Evolutionary conservation across 2,113 vertebrate genomes (phyloP), one percentile per base, ranked within the genome.

Genomic region (Clarias gariepinus): DNA sequence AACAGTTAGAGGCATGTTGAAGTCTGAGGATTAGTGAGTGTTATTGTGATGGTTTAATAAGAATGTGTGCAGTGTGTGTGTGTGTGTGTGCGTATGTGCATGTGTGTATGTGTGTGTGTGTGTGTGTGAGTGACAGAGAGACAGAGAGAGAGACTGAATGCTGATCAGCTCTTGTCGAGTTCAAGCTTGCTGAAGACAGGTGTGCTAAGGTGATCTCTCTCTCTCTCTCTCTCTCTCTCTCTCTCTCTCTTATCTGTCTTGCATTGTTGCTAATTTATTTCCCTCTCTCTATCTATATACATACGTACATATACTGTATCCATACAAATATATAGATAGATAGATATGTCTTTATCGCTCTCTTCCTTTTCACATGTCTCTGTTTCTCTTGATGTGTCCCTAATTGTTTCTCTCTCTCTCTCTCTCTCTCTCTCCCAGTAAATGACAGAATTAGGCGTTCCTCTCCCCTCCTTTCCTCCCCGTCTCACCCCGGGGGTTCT

Each of bases 371-470:
- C n/a, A n/a, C n/a, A 28, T 64, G 10, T 12, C 63, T 6, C 28
- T 7, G n/a, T 25, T 11, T n/a, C 61, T 64, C 3, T n/a, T 3
- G 11, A 64, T 64, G n/a, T 64, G 58, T 21, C 58, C 58, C 18
- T 64, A 64, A n/a, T n/a, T 30, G 1, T 30, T 2, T 68, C 25
- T 64, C 11, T 64, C 25, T 64, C 61, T 63, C 81, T 66, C 78
- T 74, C 76, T 64, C 83, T 52, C 63, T 77, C 87, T 74, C 53
- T 47, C 78, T 58, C 41, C 92, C 93, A 92, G 95, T 95, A 95
- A 95, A 95, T 96, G 94, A 95, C 92, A 95, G 95, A 95, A 93
- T 94, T 94, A 95, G 92, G 91, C 89, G 57, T 74, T 91, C 89
- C 89, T 89, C 88, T 85, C 89, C 88, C 90, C 86, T 58, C n/a